Evolutionary conservation across 2,113 vertebrate genomes (phyloP).

Genomic region (Zosterops hypoxanthus): DNA sequence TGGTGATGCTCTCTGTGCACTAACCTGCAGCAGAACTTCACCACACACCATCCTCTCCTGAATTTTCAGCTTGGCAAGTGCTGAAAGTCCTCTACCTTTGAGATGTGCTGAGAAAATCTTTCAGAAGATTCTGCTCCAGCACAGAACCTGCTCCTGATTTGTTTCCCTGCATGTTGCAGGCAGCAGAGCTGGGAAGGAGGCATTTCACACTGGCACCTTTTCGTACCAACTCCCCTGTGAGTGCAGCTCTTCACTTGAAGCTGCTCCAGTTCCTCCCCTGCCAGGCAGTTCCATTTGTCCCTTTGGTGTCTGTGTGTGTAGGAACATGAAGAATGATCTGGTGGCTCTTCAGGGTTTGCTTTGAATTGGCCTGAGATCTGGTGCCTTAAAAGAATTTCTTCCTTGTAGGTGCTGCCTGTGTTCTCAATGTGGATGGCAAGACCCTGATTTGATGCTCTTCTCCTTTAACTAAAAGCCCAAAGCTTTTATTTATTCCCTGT

Average conservation of each 20-base stretch:
- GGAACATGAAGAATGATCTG: neutral
- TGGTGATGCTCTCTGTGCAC: neutral
- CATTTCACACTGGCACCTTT: neutral
- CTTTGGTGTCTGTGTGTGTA: neutral
- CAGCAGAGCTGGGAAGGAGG: neutral
- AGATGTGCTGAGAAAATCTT: neutral
- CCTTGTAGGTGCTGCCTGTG: neutral
- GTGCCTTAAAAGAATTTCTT: neutral
- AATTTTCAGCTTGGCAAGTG: neutral
- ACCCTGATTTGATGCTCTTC: neutral
- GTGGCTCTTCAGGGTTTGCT: neutral
- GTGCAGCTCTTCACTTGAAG: neutral
- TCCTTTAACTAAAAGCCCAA: neutral
- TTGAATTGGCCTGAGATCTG: neutral
- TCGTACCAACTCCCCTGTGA: neutral
- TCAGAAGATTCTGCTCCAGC: neutral
- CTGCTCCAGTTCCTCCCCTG: neutral
- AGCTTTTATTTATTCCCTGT: neutral
- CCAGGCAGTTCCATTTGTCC: neutral
- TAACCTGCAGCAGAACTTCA: neutral
- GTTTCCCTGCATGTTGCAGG: neutral
- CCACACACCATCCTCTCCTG: rapidly evolving
- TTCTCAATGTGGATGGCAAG: neutral
- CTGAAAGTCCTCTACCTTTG: neutral
- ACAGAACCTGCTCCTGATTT: neutral